Percentiles rank a stretch among this genome's conserved stretches.
These are phyloP conservation scores for Atta cephalotes DNA, from an alignment of 1,140 invertebrate genomes.

Conservation along the genomic window DNA sequence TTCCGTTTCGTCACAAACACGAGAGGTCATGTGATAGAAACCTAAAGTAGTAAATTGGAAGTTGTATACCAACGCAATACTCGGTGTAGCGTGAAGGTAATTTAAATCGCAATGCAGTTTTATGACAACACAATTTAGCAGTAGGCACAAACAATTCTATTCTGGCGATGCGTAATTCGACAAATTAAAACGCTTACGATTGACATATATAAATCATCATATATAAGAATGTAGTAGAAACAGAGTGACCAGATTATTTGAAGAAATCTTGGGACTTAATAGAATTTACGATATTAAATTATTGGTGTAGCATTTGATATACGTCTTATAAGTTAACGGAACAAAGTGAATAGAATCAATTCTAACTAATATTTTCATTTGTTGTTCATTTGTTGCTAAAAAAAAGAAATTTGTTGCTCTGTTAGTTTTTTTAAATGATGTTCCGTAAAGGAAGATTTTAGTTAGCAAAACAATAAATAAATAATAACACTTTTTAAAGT, in stretches of 20 bases:
- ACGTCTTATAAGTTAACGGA: too few species aligned
- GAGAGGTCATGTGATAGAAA: constrained; percentile 68
- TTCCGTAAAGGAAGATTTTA: too few species aligned
- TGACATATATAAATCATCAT: constrained; percentile 5
- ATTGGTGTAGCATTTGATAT: too few species aligned
- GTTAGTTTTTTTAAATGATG: too few species aligned
- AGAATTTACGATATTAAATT: not conserved
- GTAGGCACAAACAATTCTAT: constrained; percentile 73
- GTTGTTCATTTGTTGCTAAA: too few species aligned
- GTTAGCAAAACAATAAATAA: too few species aligned
- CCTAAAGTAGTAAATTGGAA: constrained; percentile 72
- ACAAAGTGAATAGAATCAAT: too few species aligned
- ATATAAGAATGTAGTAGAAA: not conserved
- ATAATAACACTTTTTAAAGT: too few species aligned
- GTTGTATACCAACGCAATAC: constrained; percentile 11
- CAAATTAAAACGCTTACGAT: constrained; percentile 40
- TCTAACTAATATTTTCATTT: too few species aligned
- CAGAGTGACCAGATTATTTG: not conserved
- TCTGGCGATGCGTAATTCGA: constrained; percentile 56
- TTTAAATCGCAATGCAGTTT: constrained; percentile 67
- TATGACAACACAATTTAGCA: constrained; percentile 69
- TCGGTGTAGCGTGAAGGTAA: constrained; percentile 57
- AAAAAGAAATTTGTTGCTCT: too few species aligned
- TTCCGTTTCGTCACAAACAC: constrained; percentile 58
- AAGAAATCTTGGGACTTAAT: not conserved